phyloP scores from a whole-genome alignment of 1,140 invertebrate species.

The Drosophila ironensis region DNA sequence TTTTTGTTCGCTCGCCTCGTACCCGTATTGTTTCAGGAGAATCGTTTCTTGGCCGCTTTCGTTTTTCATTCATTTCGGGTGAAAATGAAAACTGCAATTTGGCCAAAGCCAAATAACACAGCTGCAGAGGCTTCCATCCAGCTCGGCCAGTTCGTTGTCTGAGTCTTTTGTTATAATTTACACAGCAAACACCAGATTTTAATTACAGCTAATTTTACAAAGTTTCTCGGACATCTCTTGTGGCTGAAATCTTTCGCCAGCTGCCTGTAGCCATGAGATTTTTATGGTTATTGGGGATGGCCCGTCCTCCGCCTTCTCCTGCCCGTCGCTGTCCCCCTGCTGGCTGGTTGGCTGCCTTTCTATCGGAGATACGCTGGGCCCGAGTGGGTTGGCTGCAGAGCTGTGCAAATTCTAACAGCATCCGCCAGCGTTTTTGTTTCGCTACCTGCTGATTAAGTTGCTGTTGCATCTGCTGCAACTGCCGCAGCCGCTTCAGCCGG shows the following conservation, averaged over 20 bases:
- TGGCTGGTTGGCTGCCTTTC: too few relatives aligned
- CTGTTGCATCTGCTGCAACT: conserved; percentile 25
- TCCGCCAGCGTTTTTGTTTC: conserved; percentile 55
- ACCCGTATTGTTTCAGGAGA: not conserved
- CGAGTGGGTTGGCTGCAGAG: conserved; percentile 20
- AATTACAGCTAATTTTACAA: conserved; percentile 42
- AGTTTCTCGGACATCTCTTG: conserved; percentile 16
- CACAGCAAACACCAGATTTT: conserved; percentile 36
- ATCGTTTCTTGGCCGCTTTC: conserved; percentile 35
- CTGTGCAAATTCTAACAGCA: conserved; percentile 70
- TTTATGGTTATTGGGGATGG: conserved; percentile 36
- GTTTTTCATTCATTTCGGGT: conserved; percentile 40
- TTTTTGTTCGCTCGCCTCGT: not conserved
- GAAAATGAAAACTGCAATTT: conserved; percentile 59
- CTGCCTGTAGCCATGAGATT: conserved; percentile 33
- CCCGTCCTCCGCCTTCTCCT: not conserved
- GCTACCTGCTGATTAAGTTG: conserved; percentile 72
- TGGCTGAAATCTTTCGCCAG: conserved; percentile 35
- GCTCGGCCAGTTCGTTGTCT: conserved; percentile 51
- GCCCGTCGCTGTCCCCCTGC: not conserved
- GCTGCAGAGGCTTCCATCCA: conserved; percentile 44
- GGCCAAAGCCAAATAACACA: conserved; percentile 31
- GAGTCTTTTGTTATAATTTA: conserved; percentile 63
- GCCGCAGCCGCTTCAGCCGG: conserved; percentile 8
- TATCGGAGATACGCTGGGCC: conserved; percentile 4